Base-by-base conservation (phyloP, 1,140 invertebrate genomes). In the Odontomachus brunneus region DNA sequence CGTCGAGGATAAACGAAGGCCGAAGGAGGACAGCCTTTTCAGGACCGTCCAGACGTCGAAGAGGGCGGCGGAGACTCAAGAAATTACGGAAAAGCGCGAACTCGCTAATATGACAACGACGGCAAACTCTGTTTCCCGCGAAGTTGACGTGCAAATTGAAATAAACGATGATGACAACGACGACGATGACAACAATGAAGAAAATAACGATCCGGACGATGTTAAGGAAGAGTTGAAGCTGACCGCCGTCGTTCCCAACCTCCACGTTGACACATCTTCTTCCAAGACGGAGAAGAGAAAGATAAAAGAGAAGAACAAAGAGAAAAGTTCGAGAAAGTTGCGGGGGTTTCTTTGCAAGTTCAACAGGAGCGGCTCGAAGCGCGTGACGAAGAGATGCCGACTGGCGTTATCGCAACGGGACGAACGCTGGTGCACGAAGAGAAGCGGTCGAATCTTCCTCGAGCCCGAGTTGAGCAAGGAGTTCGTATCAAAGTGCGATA, bases 21-120 rank as follows among this genome's bases (percentile, higher is more conserved):
- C 38, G 55, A 85, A 85, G 62, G 11, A 2, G 12, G 44, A 38
- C 22, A 53, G 63, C 22, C 55, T n/a, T 5, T 3, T 33, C 4
- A 51, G 51, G 12, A 0, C 3, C 1, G n/a, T 11, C 0, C 60
- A 33, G 2, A 53, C 53, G 2, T 3, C 11, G 15, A 9, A 0
- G 3, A 2, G 62, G 3, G 1, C 2, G 0, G 19, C 3, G 17
- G 15, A 84, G 3, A 44, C 4, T 3, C 38, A 7, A 44, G 38
- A 44, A 3, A 1, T 0, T 11, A 7, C 38, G 38, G 38, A 44
- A 44, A 44, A 11, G 38, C 38, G 38, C 38, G 38, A 44, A 24
- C 29, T 65, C 9, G 19, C 15, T 2, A 12, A 44, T 11, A 0
- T 0, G 3, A 7, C 0, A 1, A 19, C 7, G 4, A 0, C 24